Evolutionary conservation across 2,888 invertebrate species (phyloP).

Genomic region (Macrosiphum euphorbiae): DNA sequence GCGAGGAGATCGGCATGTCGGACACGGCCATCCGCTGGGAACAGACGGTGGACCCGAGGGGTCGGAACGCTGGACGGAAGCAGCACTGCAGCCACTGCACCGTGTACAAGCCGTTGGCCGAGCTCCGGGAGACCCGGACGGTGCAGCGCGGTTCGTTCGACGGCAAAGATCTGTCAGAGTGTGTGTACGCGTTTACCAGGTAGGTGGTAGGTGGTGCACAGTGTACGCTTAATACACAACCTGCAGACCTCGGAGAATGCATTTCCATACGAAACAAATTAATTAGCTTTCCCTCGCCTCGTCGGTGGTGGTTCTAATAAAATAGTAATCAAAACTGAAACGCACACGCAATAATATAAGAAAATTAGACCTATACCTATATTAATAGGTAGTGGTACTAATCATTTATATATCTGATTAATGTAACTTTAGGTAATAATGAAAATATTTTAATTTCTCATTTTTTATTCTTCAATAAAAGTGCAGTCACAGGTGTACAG

Average conservation of each 20-base stretch:
- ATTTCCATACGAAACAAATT: not conserved
- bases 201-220: conserved; percentile 66
- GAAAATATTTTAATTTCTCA: too few species aligned
- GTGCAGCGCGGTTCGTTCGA: conserved; percentile 69
- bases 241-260: too few species aligned
- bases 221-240: too few species aligned
- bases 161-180: conserved; percentile 68
- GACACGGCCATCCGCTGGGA: conserved; percentile 74
- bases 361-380: too few species aligned
- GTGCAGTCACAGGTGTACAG: too few species aligned
- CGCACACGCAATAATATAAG: too few species aligned
- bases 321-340: too few species aligned
- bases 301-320: too few species aligned
- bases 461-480: too few species aligned
- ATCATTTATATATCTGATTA: too few species aligned
- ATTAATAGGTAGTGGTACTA: too few species aligned
- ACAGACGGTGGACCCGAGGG: conserved; percentile 75
- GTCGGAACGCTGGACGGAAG: conserved; percentile 72
- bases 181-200: conserved; percentile 71
- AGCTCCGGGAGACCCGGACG: conserved; percentile 70
- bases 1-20: conserved; percentile 84
- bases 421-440: too few species aligned
- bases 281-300: not conserved
- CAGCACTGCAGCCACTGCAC: conserved; percentile 66
- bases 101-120: conserved; percentile 66